Evolutionary conservation across 2,888 invertebrate species (phyloP).

Genomic region (Dicyrtoma fusca): DNA sequence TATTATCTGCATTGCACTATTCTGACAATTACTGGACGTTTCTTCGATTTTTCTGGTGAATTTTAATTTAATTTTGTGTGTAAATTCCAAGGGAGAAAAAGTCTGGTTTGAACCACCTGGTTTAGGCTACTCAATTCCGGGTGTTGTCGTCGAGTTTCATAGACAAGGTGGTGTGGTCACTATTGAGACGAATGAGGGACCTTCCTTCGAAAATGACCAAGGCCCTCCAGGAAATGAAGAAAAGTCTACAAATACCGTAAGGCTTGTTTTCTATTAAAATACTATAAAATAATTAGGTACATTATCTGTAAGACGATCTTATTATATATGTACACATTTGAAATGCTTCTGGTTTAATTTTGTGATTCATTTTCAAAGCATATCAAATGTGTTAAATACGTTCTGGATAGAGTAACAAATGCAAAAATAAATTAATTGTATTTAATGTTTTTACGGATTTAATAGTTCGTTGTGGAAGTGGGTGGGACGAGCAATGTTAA

Average conservation of each 20-base stretch:
- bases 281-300: too few species aligned
- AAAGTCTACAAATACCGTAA: too few species aligned
- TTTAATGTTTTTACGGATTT: neutral
- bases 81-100: slow-evolving; percentile 70
- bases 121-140: slow-evolving; percentile 66
- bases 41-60: too few species aligned
- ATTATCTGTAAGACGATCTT: too few species aligned
- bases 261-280: too few species aligned
- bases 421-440: too few species aligned
- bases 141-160: slow-evolving; percentile 87
- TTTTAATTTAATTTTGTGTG: neutral
- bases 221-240: slow-evolving; percentile 18
- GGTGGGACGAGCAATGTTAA: slow-evolving; percentile 36
- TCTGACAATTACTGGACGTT: too few species aligned
- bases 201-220: slow-evolving; percentile 12
- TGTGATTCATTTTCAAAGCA: too few species aligned
- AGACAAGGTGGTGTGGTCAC: slow-evolving; percentile 86
- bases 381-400: too few species aligned
- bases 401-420: too few species aligned
- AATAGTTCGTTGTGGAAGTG: slow-evolving; percentile 40
- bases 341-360: too few species aligned
- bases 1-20: neutral
- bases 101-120: slow-evolving; percentile 92
- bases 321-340: too few species aligned
- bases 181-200: slow-evolving; percentile 69